phyloP scores from a whole-genome alignment of 2,113 vertebrate species.

The Xenus cinereus region DNA sequence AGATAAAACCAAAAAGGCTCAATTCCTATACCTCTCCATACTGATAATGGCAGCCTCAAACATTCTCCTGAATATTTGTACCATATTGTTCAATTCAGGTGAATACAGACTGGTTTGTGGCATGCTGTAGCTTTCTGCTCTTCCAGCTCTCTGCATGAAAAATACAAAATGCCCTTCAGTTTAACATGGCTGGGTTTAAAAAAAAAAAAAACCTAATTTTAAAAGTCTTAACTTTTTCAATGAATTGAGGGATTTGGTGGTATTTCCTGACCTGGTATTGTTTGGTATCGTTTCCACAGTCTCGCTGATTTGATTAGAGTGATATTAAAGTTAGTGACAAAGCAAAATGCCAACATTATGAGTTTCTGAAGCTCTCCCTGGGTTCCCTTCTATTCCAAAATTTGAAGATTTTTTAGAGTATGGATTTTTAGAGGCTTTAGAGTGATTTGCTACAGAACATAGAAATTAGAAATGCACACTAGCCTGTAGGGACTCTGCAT shows the following conservation, averaged over 20 bases:
- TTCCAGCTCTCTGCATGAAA: neutral
- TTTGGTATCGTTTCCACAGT: constrained; percentile 67
- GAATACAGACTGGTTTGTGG: neutral
- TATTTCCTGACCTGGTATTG: constrained; percentile 69
- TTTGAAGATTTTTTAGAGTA: neutral
- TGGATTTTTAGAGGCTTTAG: constrained; percentile 49
- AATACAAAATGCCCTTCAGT: constrained; percentile 41
- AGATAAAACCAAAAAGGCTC: neutral
- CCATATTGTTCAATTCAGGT: neutral
- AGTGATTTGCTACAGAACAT: constrained; percentile 19
- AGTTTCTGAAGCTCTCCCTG: constrained; percentile 61
- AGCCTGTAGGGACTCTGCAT: neutral
- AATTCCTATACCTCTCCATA: neutral
- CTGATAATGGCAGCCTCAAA: neutral
- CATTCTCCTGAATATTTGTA: neutral
- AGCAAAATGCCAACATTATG: constrained; percentile 72
- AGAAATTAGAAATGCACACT: constrained; percentile 27
- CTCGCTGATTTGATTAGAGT: constrained; percentile 68
- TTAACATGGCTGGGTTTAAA: constrained; percentile 42
- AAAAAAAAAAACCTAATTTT: constrained; percentile 60
- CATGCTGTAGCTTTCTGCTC: neutral
- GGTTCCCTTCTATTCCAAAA: constrained; percentile 31
- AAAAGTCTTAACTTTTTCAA: constrained; percentile 69
- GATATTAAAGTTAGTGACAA: constrained; percentile 69
- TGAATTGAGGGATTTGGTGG: constrained; percentile 71